Percentiles rank a stretch among this genome's conserved stretches.
Evolutionary conservation across 2,113 vertebrate genomes (phyloP).

Genomic region (Mustela lutreola): DNA sequence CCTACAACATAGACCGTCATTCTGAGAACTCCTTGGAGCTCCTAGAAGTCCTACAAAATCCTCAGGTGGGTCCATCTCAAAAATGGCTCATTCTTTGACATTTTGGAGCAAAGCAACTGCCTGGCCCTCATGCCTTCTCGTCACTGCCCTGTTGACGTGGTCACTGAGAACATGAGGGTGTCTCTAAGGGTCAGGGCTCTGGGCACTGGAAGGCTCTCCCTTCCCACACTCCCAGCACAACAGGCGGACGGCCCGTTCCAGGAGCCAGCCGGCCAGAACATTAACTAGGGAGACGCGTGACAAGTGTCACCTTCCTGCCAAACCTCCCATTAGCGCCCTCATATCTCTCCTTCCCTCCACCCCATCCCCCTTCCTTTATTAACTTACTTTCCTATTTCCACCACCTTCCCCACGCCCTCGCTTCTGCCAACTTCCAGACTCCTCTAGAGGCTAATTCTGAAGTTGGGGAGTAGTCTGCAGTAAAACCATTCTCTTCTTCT

Average conservation of each 20-base stretch:
- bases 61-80: not conserved
- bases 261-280: not conserved
- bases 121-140: not conserved
- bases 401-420: not conserved
- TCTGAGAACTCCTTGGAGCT: not conserved
- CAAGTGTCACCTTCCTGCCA: not conserved
- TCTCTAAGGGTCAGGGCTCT: not conserved
- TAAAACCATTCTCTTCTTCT: not conserved
- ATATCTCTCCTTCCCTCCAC: not conserved
- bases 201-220: too few species aligned
- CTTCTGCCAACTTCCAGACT: not conserved
- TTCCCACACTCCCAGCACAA: not conserved
- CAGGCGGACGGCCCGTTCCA: not conserved
- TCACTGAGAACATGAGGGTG: not conserved
- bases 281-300: not conserved
- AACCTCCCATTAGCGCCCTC: slow-evolving; percentile 20
- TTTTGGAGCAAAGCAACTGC: not conserved
- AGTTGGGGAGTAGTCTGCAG: not conserved
- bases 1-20: not conserved
- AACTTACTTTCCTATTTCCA: not conserved
- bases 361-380: not conserved
- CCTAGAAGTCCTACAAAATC: not conserved
- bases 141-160: not conserved
- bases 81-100: not conserved
- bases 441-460: slow-evolving; percentile 57